phyloP scores from a whole-genome alignment of 2,797 vertebrate genomes.

The Megaceryle alcyon region DNA sequence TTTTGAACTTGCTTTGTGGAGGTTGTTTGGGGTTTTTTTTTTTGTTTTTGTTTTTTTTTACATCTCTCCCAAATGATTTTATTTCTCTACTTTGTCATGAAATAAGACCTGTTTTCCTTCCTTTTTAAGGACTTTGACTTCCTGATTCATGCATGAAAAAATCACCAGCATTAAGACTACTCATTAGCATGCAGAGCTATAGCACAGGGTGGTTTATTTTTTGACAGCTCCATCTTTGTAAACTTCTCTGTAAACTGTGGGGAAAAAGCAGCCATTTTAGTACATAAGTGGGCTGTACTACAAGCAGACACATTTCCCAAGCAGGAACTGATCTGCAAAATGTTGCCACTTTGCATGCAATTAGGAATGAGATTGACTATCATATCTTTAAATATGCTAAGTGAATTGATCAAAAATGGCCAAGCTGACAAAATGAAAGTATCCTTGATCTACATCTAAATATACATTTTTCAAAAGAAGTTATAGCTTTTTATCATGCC shows the following conservation, averaged over 20 bases:
- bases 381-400: constrained; percentile 35
- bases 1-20: background rate
- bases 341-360: constrained; percentile 9
- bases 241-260: constrained; percentile 51
- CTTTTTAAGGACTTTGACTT: background rate
- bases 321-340: constrained; percentile 11
- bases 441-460: constrained; percentile 32
- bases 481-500: background rate
- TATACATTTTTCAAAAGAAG: constrained; percentile 12
- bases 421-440: constrained; percentile 19
- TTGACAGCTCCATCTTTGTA: constrained; percentile 60
- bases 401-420: constrained; percentile 2
- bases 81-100: background rate
- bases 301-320: constrained; percentile 17
- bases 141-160: constrained; percentile 21
- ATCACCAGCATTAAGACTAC: constrained; percentile 3
- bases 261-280: constrained; percentile 48
- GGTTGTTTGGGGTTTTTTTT: background rate
- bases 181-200: constrained; percentile 48
- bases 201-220: constrained; percentile 52
- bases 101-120: background rate
- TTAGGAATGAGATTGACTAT: constrained; percentile 7
- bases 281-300: constrained; percentile 40
- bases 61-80: background rate
- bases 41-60: background rate